Evolutionary conservation across 2,888 invertebrate genomes (phyloP).

Genomic region (Eupithecia inturbata): DNA sequence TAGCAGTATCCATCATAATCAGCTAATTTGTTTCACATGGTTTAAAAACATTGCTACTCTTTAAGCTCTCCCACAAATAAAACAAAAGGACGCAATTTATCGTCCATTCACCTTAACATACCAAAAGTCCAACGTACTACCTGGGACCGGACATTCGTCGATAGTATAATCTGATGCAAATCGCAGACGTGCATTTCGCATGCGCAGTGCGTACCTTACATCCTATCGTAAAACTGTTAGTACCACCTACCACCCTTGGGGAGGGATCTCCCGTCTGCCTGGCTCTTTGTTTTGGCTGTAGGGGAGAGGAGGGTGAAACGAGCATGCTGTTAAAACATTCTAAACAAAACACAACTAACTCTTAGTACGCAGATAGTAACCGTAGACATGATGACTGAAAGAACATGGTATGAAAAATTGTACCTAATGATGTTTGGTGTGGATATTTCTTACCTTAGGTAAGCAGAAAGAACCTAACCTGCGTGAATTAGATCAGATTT

Average conservation of each 20-base stretch:
- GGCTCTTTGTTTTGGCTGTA: constrained; percentile 79
- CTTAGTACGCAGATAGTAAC: background rate
- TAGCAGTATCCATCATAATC: background rate
- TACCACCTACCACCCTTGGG: constrained; percentile 56
- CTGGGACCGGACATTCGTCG: constrained; percentile 54
- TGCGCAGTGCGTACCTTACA: constrained; percentile 77
- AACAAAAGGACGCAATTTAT: background rate
- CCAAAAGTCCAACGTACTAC: constrained; percentile 36
- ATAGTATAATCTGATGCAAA: constrained; percentile 81
- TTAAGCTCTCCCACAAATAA: background rate
- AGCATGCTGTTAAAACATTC: background rate
- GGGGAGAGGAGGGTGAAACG: constrained; percentile 6
- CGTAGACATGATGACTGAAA: background rate
- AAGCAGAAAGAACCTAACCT: background rate
- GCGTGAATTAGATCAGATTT: background rate
- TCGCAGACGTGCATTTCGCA: constrained; percentile 75
- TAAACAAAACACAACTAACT: background rate
- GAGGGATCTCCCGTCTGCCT: constrained; percentile 63
- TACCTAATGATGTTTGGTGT: too few species aligned
- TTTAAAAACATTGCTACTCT: background rate
- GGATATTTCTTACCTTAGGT: too few species aligned
- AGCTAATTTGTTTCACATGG: background rate
- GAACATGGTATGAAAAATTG: background rate
- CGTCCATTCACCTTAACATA: constrained; percentile 11
- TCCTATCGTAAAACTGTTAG: constrained; percentile 82